Evolutionary conservation across 2,888 invertebrate genomes (phyloP).

Genomic region (Auanema sp.): DNA sequence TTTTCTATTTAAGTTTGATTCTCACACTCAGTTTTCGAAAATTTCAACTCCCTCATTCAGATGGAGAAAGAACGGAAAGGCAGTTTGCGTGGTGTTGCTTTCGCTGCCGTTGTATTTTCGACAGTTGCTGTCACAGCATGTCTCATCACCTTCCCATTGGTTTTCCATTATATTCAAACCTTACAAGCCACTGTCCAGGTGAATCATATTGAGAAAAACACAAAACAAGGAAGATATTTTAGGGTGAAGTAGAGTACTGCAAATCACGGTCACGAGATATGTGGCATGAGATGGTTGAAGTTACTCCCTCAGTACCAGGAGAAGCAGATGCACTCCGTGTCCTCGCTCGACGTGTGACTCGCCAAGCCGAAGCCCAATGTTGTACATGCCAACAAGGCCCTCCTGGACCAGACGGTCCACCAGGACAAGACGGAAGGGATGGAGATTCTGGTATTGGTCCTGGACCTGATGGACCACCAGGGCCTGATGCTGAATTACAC

Average conservation of each 20-base stretch:
- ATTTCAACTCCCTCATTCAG: background rate
- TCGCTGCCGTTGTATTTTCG: constrained; percentile 50
- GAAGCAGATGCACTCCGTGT: constrained; percentile 47
- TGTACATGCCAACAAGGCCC: constrained; percentile 62
- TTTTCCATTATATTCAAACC: constrained; percentile 64
- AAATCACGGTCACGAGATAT: constrained; percentile 60
- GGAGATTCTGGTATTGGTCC: constrained; percentile 58
- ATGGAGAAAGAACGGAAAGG: constrained; percentile 34
- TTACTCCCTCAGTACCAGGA: constrained; percentile 45
- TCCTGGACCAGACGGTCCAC: constrained; percentile 53
- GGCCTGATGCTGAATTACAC: constrained; percentile 62
- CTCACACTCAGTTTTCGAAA: background rate
- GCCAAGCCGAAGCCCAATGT: constrained; percentile 60
- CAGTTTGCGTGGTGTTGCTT: constrained; percentile 47
- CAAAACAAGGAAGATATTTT: constrained; percentile 2
- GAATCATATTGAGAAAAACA: background rate
- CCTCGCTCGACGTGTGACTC: constrained; percentile 48
- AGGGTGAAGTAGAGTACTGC: constrained; percentile 63
- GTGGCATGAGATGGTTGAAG: constrained; percentile 63
- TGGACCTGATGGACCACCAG: constrained; percentile 56
- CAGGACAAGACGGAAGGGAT: constrained; percentile 48
- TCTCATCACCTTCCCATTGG: constrained; percentile 61
- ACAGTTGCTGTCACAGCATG: constrained; percentile 63
- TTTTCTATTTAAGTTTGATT: constrained; percentile 4
- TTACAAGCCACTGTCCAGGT: constrained; percentile 63